Conservation (phyloP, 2,113 vertebrate species). For the Bucco capensis region DNA sequence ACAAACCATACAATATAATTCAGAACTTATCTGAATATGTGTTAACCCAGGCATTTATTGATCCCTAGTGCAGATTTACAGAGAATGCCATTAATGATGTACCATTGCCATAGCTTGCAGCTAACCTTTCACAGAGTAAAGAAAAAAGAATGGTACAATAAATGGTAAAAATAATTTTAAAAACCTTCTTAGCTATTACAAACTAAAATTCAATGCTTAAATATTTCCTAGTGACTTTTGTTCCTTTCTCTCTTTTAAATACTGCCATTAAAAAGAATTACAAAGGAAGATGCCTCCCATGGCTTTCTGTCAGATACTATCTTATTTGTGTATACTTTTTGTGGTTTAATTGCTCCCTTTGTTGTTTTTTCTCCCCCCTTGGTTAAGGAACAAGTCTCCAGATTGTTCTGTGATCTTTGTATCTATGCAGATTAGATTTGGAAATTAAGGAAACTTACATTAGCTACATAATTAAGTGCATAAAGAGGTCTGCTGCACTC, state of each 20-base stretch:
- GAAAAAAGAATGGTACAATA: neutral
- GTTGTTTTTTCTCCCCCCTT: neutral
- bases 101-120: neutral
- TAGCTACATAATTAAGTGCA: slow-evolving; percentile 60
- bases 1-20: neutral
- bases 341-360: slow-evolving; percentile 71
- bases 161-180: neutral
- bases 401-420: slow-evolving; percentile 69
- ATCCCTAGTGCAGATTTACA: neutral
- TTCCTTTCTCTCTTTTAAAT: slow-evolving; percentile 49
- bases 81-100: neutral
- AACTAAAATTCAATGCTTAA: neutral
- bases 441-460: slow-evolving; percentile 49
- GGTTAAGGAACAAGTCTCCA: slow-evolving; percentile 44
- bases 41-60: neutral
- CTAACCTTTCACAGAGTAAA: neutral
- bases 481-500: slow-evolving; percentile 14
- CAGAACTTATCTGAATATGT: neutral
- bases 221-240: slow-evolving; percentile 15
- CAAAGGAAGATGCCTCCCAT: slow-evolving; percentile 51
- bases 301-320: slow-evolving; percentile 71
- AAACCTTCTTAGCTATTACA: neutral
- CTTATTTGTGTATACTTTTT: slow-evolving; percentile 71
- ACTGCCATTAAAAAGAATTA: neutral
- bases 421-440: slow-evolving; percentile 59